phyloP scores from a whole-genome alignment of 2,113 vertebrate species.

The Bubalus kerabau region DNA sequence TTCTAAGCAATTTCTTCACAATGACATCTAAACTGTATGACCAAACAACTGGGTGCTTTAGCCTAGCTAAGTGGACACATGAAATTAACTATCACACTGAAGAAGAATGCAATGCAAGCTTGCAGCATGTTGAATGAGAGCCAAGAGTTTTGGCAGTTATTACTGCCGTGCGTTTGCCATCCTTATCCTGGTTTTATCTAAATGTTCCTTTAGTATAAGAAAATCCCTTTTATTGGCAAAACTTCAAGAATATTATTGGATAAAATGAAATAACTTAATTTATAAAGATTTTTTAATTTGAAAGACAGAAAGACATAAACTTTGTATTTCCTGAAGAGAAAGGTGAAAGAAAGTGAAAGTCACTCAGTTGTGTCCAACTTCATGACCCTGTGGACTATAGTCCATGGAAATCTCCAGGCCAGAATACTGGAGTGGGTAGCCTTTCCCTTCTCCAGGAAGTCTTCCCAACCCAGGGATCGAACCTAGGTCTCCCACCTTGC shows the following conservation, averaged over 20 bases:
- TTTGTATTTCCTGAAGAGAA: not conserved
- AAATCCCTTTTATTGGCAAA: conserved; percentile 16
- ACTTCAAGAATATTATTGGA: not conserved
- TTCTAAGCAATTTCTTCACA: not conserved
- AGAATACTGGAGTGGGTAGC: not conserved
- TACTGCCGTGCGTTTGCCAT: not conserved
- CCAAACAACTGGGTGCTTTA: not conserved
- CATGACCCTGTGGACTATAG: not conserved
- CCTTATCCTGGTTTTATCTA: not conserved
- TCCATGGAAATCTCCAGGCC: not conserved
- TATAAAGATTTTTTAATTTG: not conserved
- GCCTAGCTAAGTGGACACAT: not conserved
- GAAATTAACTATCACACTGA: not conserved
- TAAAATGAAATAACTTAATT: not conserved
- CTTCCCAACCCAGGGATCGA: not conserved
- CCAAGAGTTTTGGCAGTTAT: rapidly evolving
- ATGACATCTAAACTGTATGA: not conserved
- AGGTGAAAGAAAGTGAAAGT: not conserved
- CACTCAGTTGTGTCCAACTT: not conserved
- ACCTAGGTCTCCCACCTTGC: not conserved
- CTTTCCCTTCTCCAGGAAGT: not conserved
- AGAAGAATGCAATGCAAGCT: too few relatives aligned
- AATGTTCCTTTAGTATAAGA: not conserved
- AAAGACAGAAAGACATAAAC: not conserved
- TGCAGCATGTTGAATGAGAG: not conserved